A percentile compares a stretch with the other conserved stretches of the same genome.
phyloP scores from a whole-genome alignment of 2,113 vertebrate genomes.

The Andinoacara biseriatus region DNA sequence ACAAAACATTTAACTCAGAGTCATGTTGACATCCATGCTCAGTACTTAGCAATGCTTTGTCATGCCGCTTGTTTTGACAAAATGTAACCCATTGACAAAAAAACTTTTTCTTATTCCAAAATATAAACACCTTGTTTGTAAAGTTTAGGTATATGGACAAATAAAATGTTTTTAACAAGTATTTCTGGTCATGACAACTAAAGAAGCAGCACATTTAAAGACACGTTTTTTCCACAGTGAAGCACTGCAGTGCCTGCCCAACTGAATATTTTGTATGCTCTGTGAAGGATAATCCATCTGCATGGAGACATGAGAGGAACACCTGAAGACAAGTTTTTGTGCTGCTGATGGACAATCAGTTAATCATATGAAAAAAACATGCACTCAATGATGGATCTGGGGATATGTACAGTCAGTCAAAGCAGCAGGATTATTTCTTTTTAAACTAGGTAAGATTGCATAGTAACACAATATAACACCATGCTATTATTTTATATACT shows the following conservation, averaged over 20 bases:
- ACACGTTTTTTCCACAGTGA: slow-evolving; percentile 39
- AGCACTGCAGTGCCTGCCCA: background rate
- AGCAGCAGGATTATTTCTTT: slow-evolving; percentile 34
- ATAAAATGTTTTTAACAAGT: background rate
- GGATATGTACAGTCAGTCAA: slow-evolving; percentile 23
- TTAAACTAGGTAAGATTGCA: slow-evolving; percentile 36
- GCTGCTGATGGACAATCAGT: slow-evolving; percentile 20
- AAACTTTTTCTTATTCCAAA: background rate
- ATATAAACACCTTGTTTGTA: background rate
- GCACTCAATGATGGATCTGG: slow-evolving; percentile 15
- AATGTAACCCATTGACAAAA: background rate
- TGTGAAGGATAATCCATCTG: slow-evolving; percentile 7
- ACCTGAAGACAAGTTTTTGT: slow-evolving; percentile 22
- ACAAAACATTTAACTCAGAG: too few relatives aligned
- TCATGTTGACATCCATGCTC: background rate
- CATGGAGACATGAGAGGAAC: background rate
- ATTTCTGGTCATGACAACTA: background rate
- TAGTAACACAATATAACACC: background rate
- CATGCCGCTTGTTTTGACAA: background rate
- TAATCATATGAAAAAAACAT: slow-evolving; percentile 35
- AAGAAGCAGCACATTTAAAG: slow-evolving; percentile 6
- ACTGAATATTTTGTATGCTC: slow-evolving; percentile 57
- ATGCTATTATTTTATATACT: background rate
- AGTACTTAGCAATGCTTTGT: background rate
- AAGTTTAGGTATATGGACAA: background rate